Base-by-base conservation (phyloP, 2,113 vertebrate genomes). In the Malurus cyaneus region DNA sequence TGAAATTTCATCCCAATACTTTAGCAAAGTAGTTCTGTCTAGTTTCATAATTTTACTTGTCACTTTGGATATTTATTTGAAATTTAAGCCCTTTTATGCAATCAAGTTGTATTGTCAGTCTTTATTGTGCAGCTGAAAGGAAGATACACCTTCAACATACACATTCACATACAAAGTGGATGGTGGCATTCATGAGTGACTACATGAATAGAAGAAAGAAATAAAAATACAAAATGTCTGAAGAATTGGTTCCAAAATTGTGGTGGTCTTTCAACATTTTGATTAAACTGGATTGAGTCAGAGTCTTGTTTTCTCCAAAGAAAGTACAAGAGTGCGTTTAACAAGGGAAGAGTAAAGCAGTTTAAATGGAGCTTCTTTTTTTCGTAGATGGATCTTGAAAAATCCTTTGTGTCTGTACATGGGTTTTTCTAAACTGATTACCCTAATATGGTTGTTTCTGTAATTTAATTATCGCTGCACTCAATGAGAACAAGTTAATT, bases 401-500 rank as follows among this genome's bases (percentile, higher is more conserved):
- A 94, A 56, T 79, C 57, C 67, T 93, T 96, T 88, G 56, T 92
- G 56, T 94, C 25, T 56, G 12, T 76, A 34, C 70, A 28, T 88
- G 70, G 9, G 13, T 76, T 94, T 72, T 88, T 86, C 74, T 92
- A 84, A 95, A 85, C 52, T 77, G 71, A 91, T 94, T 93, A 91
- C n/a, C 6, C 44, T 87, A 44, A 71, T 81, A 73, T 78, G 36
- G 86, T 76, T 94, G 46, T 86, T 95, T 86, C 81, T 92, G 59
- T 90, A 91, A 92, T 83, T 90, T 89, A 91, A 96, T 95, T 96
- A 95, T 81, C n/a, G 89, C 61, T 88, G 56, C 49, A 62, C 49
- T 91, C 89, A 80, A 92, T 71, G 36, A 89, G 67, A 72, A 79
- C 41, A 88, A 93, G 36, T 76, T 96, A 89, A 94, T 86, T 90